Conservation (phyloP, 1,140 invertebrate species). For the Meteorus sp. region DNA sequence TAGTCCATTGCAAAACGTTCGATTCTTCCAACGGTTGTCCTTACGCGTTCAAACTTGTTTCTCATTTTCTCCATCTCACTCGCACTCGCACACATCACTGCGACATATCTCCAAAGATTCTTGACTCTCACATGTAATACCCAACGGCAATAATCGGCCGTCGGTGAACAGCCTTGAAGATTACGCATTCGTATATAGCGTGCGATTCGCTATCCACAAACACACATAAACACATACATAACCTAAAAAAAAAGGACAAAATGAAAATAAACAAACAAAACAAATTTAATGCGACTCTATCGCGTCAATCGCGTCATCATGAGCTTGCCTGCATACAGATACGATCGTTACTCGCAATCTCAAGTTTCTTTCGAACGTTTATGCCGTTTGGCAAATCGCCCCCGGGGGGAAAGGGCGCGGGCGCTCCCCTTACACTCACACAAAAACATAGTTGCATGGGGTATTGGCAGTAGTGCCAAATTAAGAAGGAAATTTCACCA, state of each 20-base stretch:
- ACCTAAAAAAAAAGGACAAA: no score
- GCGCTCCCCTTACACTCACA: no score
- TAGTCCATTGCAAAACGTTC: constrained; percentile 17
- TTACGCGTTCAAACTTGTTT: constrained; percentile 8
- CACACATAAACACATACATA: no score
- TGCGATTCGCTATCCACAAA: constrained; percentile 15
- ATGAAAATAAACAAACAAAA: neutral
- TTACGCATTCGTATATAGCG: constrained; percentile 26
- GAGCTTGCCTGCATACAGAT: constrained; percentile 15
- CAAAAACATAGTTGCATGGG: no score
- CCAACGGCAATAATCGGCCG: no score
- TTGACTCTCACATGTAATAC: neutral
- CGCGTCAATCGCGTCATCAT: constrained; percentile 23
- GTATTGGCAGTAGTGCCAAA: constrained; percentile 29
- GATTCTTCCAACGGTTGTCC: constrained; percentile 25
- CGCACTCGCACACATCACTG: neutral
- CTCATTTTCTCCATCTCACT: neutral
- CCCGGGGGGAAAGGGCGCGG: neutral
- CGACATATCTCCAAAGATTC: neutral
- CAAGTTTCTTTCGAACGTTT: constrained; percentile 22
- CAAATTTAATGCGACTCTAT: no score
- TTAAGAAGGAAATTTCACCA: constrained; percentile 25
- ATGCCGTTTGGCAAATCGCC: constrained; percentile 19
- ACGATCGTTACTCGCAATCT: constrained; percentile 22
- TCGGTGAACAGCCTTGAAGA: constrained; percentile 20